A percentile compares a stretch with the other conserved stretches of the same genome.
These are phyloP conservation scores for Poecilia wingei DNA, from an alignment of 2,797 vertebrate genomes.

Conservation along the genomic window DNA sequence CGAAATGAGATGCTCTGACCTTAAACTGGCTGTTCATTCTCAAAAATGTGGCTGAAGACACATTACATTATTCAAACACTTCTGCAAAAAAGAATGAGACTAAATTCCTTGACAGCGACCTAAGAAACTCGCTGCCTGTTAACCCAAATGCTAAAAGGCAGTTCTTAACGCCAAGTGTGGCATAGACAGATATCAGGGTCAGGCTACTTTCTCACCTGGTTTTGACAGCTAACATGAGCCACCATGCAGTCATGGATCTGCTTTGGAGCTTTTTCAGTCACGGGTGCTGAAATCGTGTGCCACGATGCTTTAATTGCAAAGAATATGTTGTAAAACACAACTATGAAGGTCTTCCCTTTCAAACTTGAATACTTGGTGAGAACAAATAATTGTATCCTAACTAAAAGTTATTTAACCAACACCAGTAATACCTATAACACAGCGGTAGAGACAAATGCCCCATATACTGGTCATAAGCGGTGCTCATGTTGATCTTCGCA, in stretches of 20 bases:
- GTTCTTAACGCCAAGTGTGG: not conserved
- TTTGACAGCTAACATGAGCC: not conserved
- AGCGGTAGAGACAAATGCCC: not conserved
- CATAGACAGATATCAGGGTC: not conserved
- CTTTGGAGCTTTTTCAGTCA: not conserved
- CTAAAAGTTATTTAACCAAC: not conserved
- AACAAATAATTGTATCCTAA: not conserved
- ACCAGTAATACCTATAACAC: not conserved
- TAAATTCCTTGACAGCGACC: not conserved
- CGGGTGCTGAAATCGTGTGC: slow-evolving; percentile 21
- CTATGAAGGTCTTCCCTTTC: not conserved
- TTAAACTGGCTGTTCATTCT: not conserved
- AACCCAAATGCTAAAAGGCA: not conserved
- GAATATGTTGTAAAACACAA: not conserved
- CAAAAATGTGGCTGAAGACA: not conserved
- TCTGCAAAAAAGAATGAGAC: not conserved
- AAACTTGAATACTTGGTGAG: not conserved
- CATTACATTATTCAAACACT: not conserved
- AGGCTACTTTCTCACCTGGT: not conserved
- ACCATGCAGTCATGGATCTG: not conserved
- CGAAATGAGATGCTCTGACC: not conserved
- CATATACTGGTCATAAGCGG: not conserved
- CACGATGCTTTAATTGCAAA: not conserved
- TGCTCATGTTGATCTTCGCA: not conserved
- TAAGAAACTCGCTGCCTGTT: not conserved